phyloP scores from a whole-genome alignment of 37 sponge, comb jelly and placozoan genomes.

The Crambe crambe region DNA sequence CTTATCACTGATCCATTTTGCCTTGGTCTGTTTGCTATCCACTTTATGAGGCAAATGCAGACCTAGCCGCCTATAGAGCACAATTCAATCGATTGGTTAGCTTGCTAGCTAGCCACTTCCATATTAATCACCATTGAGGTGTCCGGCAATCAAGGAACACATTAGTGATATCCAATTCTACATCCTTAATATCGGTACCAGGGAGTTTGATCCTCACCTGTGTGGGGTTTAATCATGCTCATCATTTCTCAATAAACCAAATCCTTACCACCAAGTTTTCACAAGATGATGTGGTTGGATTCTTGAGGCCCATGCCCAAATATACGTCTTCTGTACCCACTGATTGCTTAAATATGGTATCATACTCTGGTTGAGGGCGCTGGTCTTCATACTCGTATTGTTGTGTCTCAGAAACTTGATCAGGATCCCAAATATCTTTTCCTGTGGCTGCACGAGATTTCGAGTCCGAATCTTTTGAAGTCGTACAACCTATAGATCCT shows the following conservation, averaged over 20 bases:
- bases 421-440: constrained; percentile 73
- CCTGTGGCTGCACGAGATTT: neutral
- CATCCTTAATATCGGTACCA: constrained; percentile 51
- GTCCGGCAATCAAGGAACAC: constrained; percentile 76
- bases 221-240: too few relatives aligned
- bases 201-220: constrained; percentile 80
- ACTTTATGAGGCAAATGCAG: constrained; percentile 87
- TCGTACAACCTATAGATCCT: constrained; percentile 62
- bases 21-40: constrained; percentile 66
- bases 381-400: constrained; percentile 64
- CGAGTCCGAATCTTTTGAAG: neutral
- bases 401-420: constrained; percentile 45
- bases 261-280: constrained; percentile 77
- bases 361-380: constrained; percentile 88
- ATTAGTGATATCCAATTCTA: constrained; percentile 78
- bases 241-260: neutral
- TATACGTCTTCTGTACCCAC: constrained; percentile 88
- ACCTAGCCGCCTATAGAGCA: constrained; percentile 58
- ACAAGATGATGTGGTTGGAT: constrained; percentile 83
- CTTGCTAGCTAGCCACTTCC: neutral
- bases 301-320: constrained; percentile 88
- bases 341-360: constrained; percentile 75
- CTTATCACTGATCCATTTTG: constrained; percentile 69
- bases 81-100: neutral
- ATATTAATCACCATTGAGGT: constrained; percentile 50